Conservation (phyloP, 2,797 vertebrate genomes). For the Ctenopoma kingsleyae region DNA sequence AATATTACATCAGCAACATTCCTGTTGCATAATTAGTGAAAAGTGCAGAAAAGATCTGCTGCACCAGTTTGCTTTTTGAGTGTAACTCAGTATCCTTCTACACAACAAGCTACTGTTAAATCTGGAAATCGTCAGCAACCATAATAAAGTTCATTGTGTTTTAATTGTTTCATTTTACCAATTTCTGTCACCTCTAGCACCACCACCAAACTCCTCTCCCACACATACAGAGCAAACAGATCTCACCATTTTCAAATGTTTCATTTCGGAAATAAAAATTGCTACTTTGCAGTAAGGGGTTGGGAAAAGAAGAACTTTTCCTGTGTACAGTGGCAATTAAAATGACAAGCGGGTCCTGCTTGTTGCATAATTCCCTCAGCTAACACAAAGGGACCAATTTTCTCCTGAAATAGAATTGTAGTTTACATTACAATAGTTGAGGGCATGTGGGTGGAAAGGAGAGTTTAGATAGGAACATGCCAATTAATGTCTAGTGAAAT, state of each 20-base stretch:
- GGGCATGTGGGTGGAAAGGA: slow-evolving; percentile 68
- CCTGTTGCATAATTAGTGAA: slow-evolving; percentile 64
- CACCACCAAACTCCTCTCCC: slow-evolving; percentile 7
- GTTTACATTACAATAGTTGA: slow-evolving; percentile 75
- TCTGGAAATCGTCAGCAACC: slow-evolving; percentile 21
- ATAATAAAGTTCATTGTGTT: slow-evolving; percentile 24
- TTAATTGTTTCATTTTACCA: slow-evolving; percentile 22
- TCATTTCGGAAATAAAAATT: slow-evolving; percentile 50
- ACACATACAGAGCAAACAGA: slow-evolving; percentile 30
- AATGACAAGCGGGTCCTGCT: slow-evolving; percentile 70
- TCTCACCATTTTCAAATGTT: slow-evolving; percentile 47
- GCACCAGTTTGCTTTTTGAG: slow-evolving; percentile 26
- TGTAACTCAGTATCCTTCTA: slow-evolving; percentile 7
- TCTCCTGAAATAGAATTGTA: slow-evolving; percentile 75
- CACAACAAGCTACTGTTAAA: slow-evolving; percentile 36
- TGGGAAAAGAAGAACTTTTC: slow-evolving; percentile 42
- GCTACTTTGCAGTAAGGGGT: slow-evolving; percentile 47
- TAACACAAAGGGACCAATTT: slow-evolving; percentile 85
- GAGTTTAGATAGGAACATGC: slow-evolving; percentile 71
- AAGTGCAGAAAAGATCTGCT: slow-evolving; percentile 34
- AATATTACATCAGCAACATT: slow-evolving; percentile 62
- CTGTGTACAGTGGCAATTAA: slow-evolving; percentile 80
- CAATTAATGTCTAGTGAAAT: slow-evolving; percentile 76
- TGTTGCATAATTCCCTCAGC: slow-evolving; percentile 78
- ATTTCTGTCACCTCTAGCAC: slow-evolving; percentile 23